Conservation (phyloP, 2,797 vertebrate genomes). For the Poecilia velifera region DNA sequence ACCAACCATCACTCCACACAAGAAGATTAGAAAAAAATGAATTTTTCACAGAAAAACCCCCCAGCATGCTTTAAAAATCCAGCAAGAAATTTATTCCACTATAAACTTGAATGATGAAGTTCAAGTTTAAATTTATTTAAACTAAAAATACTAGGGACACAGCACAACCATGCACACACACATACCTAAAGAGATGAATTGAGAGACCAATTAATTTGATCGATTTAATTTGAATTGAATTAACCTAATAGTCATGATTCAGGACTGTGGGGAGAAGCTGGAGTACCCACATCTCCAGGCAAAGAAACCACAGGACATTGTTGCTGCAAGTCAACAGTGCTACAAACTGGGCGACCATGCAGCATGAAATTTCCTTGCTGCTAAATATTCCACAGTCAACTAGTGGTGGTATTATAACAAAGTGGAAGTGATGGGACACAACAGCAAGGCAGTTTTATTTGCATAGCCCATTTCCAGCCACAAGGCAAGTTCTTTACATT, state of each 20-base stretch:
- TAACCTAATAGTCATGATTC: neutral
- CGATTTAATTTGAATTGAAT: no score
- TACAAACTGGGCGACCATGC: neutral
- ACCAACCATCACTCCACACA: conserved; percentile 23
- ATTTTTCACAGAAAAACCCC: neutral
- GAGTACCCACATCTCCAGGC: neutral
- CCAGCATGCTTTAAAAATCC: neutral
- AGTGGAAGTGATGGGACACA: neutral
- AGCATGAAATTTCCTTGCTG: neutral
- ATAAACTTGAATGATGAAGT: no score
- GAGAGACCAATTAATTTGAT: neutral
- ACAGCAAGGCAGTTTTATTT: neutral
- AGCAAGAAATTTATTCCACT: neutral
- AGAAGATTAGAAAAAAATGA: conserved; percentile 15
- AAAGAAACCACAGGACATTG: neutral
- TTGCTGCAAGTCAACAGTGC: neutral
- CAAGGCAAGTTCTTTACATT: neutral
- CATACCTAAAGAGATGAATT: neutral
- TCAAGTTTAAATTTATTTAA: no score
- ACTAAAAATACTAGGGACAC: no score
- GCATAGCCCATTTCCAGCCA: neutral
- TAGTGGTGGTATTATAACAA: neutral
- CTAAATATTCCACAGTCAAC: neutral
- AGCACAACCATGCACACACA: neutral
- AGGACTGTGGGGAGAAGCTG: neutral